Evolutionary conservation across 2,888 invertebrate species (phyloP).

Genomic region (Hirtodrosophila trivittata): DNA sequence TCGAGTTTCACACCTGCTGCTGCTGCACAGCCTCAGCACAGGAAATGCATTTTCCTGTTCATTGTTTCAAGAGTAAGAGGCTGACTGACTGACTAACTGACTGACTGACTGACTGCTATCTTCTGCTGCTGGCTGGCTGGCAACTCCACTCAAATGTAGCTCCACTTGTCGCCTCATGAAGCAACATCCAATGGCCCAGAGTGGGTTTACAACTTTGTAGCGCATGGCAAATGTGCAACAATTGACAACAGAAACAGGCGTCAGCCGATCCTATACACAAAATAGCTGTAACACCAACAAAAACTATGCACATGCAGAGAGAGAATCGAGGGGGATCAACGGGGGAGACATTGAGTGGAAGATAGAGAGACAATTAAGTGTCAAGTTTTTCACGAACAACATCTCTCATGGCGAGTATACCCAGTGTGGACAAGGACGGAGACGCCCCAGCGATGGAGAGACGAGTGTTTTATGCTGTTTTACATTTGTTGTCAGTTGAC

Average conservation of each 20-base stretch:
- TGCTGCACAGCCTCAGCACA: not conserved
- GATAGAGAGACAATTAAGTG: slow-evolving; percentile 66
- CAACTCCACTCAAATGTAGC: slow-evolving; percentile 23
- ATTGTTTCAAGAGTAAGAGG: slow-evolving; percentile 28
- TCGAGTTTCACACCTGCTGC: slow-evolving; percentile 13
- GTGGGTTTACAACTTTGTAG: slow-evolving; percentile 3
- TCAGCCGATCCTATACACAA: slow-evolving; percentile 49
- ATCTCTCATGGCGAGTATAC: slow-evolving; percentile 33
- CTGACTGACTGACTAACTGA: slow-evolving; percentile 10
- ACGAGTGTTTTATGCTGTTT: slow-evolving; percentile 70
- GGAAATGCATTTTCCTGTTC: slow-evolving; percentile 29
- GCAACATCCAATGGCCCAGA: slow-evolving; percentile 62
- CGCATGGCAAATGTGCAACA: slow-evolving; percentile 68
- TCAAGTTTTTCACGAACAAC: slow-evolving; percentile 73
- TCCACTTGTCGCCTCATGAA: slow-evolving; percentile 45
- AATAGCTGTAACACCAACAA: slow-evolving; percentile 13
- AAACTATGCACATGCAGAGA: slow-evolving; percentile 12
- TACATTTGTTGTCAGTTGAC: slow-evolving; percentile 50
- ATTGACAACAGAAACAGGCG: slow-evolving; percentile 71
- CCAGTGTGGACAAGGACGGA: not conserved
- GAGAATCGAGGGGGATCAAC: not conserved
- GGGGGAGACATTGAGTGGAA: slow-evolving; percentile 11
- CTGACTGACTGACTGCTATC: slow-evolving; percentile 14
- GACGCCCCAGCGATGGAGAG: slow-evolving; percentile 27
- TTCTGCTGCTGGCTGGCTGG: slow-evolving; percentile 14